Conservation (phyloP, 2,113 vertebrate species). For the Ifrita kowaldi region DNA sequence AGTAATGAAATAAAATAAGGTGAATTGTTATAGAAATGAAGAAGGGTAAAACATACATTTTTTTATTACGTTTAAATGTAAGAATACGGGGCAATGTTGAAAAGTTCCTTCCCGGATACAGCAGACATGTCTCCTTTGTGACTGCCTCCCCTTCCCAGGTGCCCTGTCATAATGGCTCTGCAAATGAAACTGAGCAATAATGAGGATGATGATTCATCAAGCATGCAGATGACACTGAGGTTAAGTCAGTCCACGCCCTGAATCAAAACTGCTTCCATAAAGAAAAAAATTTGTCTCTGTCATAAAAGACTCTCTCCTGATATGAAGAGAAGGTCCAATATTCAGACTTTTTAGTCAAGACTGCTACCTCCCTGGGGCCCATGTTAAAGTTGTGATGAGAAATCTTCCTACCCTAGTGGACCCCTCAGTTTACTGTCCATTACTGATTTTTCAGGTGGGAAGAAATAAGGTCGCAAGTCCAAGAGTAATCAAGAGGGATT, state of each 20-base stretch:
- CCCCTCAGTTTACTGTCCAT: neutral
- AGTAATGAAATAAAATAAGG: neutral
- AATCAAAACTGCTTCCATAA: neutral
- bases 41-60: neutral
- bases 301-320: neutral
- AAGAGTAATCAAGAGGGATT: neutral
- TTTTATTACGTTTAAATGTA: neutral
- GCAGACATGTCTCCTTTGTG: neutral
- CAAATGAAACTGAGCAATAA: neutral
- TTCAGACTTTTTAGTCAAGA: neutral
- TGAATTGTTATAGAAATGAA: neutral
- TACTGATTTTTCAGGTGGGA: neutral
- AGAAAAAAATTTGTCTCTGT: neutral
- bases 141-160: neutral
- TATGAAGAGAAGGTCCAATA: neutral
- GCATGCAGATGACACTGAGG: neutral
- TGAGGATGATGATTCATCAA: neutral
- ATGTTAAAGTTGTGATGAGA: neutral
- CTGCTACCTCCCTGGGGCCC: neutral
- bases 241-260: neutral
- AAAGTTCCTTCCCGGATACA: neutral
- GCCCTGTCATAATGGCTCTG: neutral
- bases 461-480: neutral
- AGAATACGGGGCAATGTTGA: neutral
- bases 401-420: neutral